Evolutionary conservation across 92 coral and sea anemone species (phyloP).

Genomic region (Actinernus sp.): DNA sequence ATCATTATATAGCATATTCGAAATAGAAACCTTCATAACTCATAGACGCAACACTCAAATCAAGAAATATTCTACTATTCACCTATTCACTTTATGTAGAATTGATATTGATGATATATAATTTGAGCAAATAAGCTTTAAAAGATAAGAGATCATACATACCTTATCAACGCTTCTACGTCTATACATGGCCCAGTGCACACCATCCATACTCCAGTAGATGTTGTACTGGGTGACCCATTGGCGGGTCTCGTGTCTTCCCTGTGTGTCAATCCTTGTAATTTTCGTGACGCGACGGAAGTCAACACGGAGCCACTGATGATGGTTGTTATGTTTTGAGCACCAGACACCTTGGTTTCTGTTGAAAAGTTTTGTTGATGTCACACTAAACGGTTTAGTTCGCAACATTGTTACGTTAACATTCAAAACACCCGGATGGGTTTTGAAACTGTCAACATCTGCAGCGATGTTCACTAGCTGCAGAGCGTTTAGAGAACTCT

Average conservation of each 20-base stretch:
- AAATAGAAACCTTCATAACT: no score
- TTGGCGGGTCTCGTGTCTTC: conserved; percentile 29
- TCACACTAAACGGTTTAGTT: not conserved
- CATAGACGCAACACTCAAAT: no score
- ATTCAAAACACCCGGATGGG: no score
- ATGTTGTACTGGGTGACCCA: conserved; percentile 63
- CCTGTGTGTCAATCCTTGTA: conserved; percentile 63
- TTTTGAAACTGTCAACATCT: no score
- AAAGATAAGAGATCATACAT: not conserved
- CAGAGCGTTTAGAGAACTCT: no score
- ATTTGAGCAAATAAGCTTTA: no score
- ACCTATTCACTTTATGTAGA: no score
- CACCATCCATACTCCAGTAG: conserved; percentile 56
- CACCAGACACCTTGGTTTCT: conserved; percentile 61
- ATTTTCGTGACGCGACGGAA: conserved; percentile 43
- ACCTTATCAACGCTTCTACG: conserved; percentile 57
- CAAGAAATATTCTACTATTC: no score
- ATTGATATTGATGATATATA: no score
- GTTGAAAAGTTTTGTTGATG: not conserved
- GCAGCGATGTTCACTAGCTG: no score
- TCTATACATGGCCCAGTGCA: conserved; percentile 59
- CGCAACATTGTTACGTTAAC: no score
- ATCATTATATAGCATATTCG: no score
- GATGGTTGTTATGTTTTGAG: conserved; percentile 38
- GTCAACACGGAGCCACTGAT: conserved; percentile 61